Evolutionary conservation across 2,797 vertebrate species (phyloP).

Genomic region (Falco peregrinus): DNA sequence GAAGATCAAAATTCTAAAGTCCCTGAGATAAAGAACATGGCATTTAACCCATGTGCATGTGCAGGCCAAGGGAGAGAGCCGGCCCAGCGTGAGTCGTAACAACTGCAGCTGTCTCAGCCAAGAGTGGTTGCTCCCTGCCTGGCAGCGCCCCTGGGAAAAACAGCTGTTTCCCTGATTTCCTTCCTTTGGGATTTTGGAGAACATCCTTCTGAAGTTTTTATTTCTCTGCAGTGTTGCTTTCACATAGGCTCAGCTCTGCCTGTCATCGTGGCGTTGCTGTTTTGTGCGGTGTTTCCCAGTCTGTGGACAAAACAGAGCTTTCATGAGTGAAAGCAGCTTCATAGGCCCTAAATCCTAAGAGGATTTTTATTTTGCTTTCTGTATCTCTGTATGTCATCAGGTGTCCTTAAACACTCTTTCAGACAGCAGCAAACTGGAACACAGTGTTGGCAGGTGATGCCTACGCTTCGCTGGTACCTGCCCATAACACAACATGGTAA

Average conservation of each 20-base stretch:
- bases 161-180: background rate
- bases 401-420: background rate
- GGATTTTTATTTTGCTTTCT: background rate
- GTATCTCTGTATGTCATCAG: background rate
- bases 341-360: background rate
- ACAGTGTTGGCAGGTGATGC: background rate
- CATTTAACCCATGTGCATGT: background rate
- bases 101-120: background rate
- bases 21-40: background rate
- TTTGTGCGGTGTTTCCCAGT: background rate
- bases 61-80: background rate
- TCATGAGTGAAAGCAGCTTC: background rate
- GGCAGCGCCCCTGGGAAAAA: background rate
- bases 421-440: background rate
- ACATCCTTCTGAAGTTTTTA: background rate
- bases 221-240: background rate
- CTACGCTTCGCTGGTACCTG: fast-evolving
- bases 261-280: background rate
- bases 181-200: background rate
- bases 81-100: background rate
- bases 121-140: background rate
- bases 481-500: background rate
- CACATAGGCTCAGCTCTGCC: background rate
- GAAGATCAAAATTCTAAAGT: background rate
- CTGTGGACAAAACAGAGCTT: background rate